Conservation (phyloP, 2,888 invertebrate genomes). For the Eupeodes latifasciatus region DNA sequence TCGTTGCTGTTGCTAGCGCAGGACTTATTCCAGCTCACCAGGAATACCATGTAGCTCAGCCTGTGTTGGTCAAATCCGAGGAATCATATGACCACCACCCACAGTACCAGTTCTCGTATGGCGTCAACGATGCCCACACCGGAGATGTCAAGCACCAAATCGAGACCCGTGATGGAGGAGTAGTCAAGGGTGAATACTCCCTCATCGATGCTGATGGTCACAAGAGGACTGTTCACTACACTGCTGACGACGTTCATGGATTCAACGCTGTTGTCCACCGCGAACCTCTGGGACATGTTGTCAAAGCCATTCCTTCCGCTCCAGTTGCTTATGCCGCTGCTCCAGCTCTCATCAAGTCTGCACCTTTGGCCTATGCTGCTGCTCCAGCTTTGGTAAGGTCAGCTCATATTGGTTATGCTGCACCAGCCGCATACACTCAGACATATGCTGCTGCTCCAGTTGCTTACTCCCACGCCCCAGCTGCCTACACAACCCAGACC, state of each 20-base stretch:
- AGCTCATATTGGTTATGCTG: too few relatives aligned
- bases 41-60: conserved; percentile 70
- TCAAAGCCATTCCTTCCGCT: too few relatives aligned
- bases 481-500: too few relatives aligned
- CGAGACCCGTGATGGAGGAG: conserved; percentile 83
- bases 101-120: conserved; percentile 80
- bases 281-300: too few relatives aligned
- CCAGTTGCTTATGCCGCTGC: conserved; percentile 25
- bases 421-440: too few relatives aligned
- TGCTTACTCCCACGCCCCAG: too few relatives aligned
- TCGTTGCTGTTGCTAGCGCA: conserved; percentile 76
- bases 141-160: conserved; percentile 84
- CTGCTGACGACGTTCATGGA: conserved; percentile 83
- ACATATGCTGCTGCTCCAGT: too few relatives aligned
- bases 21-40: conserved; percentile 70
- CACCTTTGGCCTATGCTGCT: not conserved
- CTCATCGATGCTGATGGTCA: conserved; percentile 84
- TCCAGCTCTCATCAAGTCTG: conserved; percentile 24
- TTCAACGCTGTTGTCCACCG: conserved; percentile 84
- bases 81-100: conserved; percentile 67
- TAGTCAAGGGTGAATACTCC: conserved; percentile 83
- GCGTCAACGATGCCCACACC: conserved; percentile 82
- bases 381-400: too few relatives aligned
- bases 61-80: conserved; percentile 49
- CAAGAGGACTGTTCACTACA: conserved; percentile 84